These are phyloP conservation scores for human (Homo sapiens) DNA, from an alignment of 2,113 vertebrate species.

Conservation along the genomic window DNA sequence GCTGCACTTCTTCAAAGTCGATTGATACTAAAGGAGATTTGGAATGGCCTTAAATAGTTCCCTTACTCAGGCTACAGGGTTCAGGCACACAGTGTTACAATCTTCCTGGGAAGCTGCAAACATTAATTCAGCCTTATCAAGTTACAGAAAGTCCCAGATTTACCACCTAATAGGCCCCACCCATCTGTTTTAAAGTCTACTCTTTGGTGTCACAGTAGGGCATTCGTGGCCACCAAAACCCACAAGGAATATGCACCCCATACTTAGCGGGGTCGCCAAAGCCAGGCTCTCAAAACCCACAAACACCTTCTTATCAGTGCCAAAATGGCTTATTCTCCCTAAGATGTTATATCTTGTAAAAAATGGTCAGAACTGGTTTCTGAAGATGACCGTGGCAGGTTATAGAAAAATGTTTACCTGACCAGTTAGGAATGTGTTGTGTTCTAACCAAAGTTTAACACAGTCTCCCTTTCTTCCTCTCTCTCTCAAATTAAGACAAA, in stretches of 20 bases:
- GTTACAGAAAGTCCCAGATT: not conserved
- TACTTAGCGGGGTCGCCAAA: not conserved
- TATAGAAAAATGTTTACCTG: not conserved
- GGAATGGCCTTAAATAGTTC: slow-evolving; percentile 17
- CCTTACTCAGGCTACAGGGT: not conserved
- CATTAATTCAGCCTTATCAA: slow-evolving; percentile 5
- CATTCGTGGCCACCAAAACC: not conserved
- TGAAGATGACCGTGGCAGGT: not conserved
- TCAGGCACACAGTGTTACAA: not conserved
- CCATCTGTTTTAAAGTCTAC: not conserved
- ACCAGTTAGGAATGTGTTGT: not conserved
- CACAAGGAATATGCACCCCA: not conserved
- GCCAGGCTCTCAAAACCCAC: not conserved
- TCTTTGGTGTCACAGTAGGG: not conserved
- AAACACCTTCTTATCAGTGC: not conserved
- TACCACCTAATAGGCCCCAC: not conserved
- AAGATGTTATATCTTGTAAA: not conserved
- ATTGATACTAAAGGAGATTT: slow-evolving; percentile 19
- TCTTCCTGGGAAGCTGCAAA: not conserved
- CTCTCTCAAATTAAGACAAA: not conserved
- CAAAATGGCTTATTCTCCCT: not conserved
- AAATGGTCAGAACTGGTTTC: not conserved
- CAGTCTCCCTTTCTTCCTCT: not conserved
- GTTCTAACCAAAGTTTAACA: not conserved
- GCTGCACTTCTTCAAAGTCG: slow-evolving; percentile 57